These are phyloP conservation scores for Ormyrus nitidulus DNA, from an alignment of 2,888 invertebrate genomes.

Conservation along the genomic window DNA sequence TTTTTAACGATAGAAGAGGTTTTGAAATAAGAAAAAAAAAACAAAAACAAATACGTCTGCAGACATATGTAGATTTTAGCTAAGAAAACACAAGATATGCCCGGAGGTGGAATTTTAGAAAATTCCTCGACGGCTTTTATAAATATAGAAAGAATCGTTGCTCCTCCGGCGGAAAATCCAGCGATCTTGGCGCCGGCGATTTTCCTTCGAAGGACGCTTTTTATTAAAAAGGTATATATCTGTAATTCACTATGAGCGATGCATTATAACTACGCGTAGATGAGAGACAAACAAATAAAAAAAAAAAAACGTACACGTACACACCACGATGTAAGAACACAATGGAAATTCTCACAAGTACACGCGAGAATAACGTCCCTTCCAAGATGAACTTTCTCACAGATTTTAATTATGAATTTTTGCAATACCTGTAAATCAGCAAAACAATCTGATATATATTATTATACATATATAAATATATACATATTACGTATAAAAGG, in stretches of 20 bases:
- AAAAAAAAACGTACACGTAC: conserved; percentile 21
- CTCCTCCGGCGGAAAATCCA: conserved; percentile 36
- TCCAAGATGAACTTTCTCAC: conserved; percentile 45
- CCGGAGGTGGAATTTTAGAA: conserved; percentile 12
- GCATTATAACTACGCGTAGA: conserved; percentile 29
- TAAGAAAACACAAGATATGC: neutral
- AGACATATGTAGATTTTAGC: conserved; percentile 32
- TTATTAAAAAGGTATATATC: conserved; percentile 44
- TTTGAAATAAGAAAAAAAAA: neutral
- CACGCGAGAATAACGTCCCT: conserved; percentile 42
- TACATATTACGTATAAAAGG: conserved; percentile 27
- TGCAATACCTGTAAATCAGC: conserved; percentile 48
- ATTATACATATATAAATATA: conserved; percentile 45
- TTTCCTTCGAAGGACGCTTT: conserved; percentile 25
- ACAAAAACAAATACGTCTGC: neutral
- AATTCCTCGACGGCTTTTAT: conserved; percentile 23
- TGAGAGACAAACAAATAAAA: conserved; percentile 3
- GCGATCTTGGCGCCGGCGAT: conserved; percentile 1
- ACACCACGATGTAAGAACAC: conserved; percentile 24
- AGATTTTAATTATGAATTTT: conserved; percentile 42
- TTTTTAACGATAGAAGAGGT: conserved; percentile 11
- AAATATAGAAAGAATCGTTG: conserved; percentile 18
- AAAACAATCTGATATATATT: conserved; percentile 43
- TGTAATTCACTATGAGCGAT: conserved; percentile 41
- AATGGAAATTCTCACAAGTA: conserved; percentile 3